Base-by-base conservation (phyloP, 2,797 vertebrate species). In the Columba guinea region DNA sequence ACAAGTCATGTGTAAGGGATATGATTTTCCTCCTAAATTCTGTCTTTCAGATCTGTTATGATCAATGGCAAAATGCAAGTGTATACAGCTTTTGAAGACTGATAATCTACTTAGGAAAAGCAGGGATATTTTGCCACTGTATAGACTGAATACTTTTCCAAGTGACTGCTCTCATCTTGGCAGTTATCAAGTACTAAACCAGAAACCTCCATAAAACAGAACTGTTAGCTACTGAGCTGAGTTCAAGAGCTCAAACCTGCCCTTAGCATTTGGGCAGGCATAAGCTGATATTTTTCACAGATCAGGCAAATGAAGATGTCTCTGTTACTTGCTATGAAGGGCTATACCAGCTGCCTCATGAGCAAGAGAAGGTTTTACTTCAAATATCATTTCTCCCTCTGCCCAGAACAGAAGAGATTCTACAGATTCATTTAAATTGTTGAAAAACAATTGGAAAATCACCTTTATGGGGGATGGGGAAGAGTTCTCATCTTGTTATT, bases 401-500 rank as follows among this genome's bases (percentile, higher is more conserved):
- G 32, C 13, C 34, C 32, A 75, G 41, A 82, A 64, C 6, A 74
- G 35, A 65, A 60, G 35, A 79, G 12, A 41, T 65, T 67, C 12
- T 46, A 48, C 30, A 48, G 12, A 62, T 71, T 68, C 46, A 75
- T 7, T 90, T 80, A 65, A 87, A 60, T 17, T 58, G 20, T 67
- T 91, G 68, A 77, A 82, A 91, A 95, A 69, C 21, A 8, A 6
- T 62, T 52, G 35, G 32, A 70, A 92, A 89, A 53, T 58, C 9
- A 41, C 13, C 39, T 60, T 79, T 88, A 13, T 11, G 15, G 7
- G 11, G 3, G 8, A 11, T 46, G n/a, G 53, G 30, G 27, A 81
- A 27, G 28, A 94, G 14, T 91, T 87, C 55, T 91, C 26, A 58
- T 65, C 34, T 92, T 94, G 2, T 87, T 96, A 34, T 79, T 94